Base-by-base conservation (phyloP, 2,797 vertebrate genomes). In the Muscicapa comitata region DNA sequence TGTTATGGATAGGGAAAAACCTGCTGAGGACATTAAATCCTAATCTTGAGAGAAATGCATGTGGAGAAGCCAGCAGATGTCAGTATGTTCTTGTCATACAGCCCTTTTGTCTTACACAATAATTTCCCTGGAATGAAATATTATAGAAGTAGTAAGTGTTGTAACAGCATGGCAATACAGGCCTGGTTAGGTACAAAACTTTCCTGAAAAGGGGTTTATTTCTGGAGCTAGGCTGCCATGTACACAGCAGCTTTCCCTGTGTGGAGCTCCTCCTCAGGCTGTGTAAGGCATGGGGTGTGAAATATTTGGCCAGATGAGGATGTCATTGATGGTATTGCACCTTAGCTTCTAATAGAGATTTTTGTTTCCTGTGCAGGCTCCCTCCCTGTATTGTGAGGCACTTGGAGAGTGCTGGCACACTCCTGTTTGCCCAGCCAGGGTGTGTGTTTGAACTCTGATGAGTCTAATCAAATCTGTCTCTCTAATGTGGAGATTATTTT, bases 1-100 rank as follows among this genome's bases (percentile, higher is more conserved):
- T 91, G 25, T 65, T 58, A 11, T 48, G 78, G 47, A 58, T 14
- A 43, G 63, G 42, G 50, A 31, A 70, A 87, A 87, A 72, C 17
- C 11, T 48, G 25, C 29, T 47, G 47, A 79, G 51, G 48, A 26
- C 42, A 82, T 73, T 50, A 71, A 93, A 73, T 51, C 51, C 50
- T 71, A 31, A 55, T 88, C 86, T 74, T 79, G 71, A 51, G 90
- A 94, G 90, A 47, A 82, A 76, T 43, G 17, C 19, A 9, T 91
- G 95, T 96, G 19, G 59, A 88, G 66, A 85, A 95, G 94, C 98
- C 98, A 98, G 97, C 97, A 98, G 98, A 96, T 98, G 98, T 98
- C 98, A 98, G 94, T 98, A 51, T 98, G 90, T 73, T 97, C 96
- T 97, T 97, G 95, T 88, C 87, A 53, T 93, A 96, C 28, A 70